These are phyloP conservation scores for Cassiopea andromeda DNA, from an alignment of 30 jellyfish, hydroid and myxozoan genomes.

Conservation along the genomic window DNA sequence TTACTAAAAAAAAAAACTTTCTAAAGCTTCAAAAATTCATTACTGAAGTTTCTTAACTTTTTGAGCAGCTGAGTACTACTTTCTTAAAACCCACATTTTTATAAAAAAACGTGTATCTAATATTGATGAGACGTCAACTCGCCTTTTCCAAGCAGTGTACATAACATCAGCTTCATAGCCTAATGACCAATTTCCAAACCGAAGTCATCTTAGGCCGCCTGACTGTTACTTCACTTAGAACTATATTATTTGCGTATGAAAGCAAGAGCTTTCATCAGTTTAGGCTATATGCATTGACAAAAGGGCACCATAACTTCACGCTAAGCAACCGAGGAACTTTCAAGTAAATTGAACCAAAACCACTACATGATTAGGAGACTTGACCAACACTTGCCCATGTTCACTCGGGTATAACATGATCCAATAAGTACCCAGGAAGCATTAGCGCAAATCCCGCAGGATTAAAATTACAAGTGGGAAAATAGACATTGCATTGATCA, in stretches of 20 bases:
- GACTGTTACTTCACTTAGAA: too few relatives aligned
- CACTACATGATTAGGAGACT: neutral
- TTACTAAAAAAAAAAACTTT: neutral
- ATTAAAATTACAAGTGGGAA: conserved; percentile 21
- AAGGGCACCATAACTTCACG: neutral
- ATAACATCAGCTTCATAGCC: too few relatives aligned
- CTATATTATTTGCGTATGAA: too few relatives aligned
- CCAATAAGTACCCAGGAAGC: conserved; percentile 7
- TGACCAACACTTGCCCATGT: neutral
- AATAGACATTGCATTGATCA: neutral
- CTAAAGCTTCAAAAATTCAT: neutral
- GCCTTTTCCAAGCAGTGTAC: too few relatives aligned
- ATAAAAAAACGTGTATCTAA: neutral
- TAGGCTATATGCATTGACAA: too few relatives aligned
- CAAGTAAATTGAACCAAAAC: neutral
- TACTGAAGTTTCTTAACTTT: neutral
- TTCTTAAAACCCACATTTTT: neutral
- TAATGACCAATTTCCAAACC: too few relatives aligned
- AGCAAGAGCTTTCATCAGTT: too few relatives aligned
- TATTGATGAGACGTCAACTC: too few relatives aligned
- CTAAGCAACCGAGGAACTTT: neutral
- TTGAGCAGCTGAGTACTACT: neutral
- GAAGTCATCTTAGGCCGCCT: too few relatives aligned
- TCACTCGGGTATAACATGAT: neutral
- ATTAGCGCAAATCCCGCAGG: conserved; percentile 14